A percentile compares a stretch with the other conserved stretches of the same genome.
These are phyloP conservation scores for Mesorhabditis belari DNA, from an alignment of 2,888 invertebrate species.

Conservation along the genomic window DNA sequence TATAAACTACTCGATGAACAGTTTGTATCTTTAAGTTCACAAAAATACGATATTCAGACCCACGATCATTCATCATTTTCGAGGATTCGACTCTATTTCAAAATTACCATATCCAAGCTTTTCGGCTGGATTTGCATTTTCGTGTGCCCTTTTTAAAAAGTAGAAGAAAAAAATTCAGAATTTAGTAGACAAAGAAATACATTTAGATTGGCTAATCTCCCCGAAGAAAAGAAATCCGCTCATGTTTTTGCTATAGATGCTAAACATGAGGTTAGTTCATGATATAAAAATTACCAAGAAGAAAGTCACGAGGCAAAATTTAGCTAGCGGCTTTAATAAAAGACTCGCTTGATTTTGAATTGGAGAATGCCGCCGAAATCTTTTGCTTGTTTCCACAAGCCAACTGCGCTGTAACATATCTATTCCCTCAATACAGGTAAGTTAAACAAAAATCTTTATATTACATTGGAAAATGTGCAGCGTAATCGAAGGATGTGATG, in stretches of 20 bases:
- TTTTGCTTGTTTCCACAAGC: constrained; percentile 8
- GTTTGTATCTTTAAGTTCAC: too few species aligned
- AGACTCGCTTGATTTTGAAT: constrained; percentile 2
- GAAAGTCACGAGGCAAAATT: too few species aligned
- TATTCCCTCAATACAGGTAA: neutral
- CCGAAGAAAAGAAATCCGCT: neutral
- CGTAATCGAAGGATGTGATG: neutral
- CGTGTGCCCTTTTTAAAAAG: constrained; percentile 3
- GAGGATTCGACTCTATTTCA: constrained; percentile 55
- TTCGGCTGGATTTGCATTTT: constrained; percentile 63
- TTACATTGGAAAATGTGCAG: neutral
- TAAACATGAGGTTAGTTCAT: constrained; percentile 61
- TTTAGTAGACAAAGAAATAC: neutral
- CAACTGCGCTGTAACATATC: constrained; percentile 3
- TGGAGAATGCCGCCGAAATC: neutral
- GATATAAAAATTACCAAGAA: too few species aligned
- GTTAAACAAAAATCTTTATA: neutral
- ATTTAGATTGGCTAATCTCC: constrained; percentile 1
- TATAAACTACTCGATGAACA: too few species aligned
- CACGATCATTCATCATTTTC: constrained; percentile 84
- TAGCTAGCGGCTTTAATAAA: constrained; percentile 15
- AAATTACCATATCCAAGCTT: constrained; percentile 63
- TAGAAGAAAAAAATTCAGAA: constrained; percentile 1
- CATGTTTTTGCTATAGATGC: constrained; percentile 73
- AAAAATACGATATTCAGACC: constrained; percentile 68